Base-by-base conservation (phyloP, 2,888 invertebrate genomes). In the Drosophila nr. fundita region DNA sequence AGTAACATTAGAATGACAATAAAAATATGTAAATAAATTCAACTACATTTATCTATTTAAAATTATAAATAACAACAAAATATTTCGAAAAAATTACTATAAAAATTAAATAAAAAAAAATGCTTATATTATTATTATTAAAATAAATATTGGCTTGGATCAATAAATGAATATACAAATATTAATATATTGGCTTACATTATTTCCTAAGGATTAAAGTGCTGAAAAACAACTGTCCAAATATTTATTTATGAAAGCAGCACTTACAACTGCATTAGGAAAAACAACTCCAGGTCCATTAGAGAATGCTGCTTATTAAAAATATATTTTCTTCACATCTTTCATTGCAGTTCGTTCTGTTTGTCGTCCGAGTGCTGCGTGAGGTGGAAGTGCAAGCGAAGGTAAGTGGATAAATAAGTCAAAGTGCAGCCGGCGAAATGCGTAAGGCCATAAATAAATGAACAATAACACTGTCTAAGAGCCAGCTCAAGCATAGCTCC, bases 341-440 rank as follows among this genome's bases (percentile, higher is more conserved):
- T 50, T 32, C 38, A 27, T 87, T 83, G 63, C 80, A 83, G 85
- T 38, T 53, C n/a, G 48, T 61, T 18, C 59, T 24, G 29, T 55
- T 45, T 59, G 24, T 24, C 32, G 11, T 15, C 38, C 7, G 10
- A 53, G 60, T 57, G 58, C 66, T 59, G 60, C 32, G 50, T 62
- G 18, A 15, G 60, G 69, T 69, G 66, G 69, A 74, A 71, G 77
- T 68, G 29, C 53, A 29, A 38, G 13, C 29, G 29, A 24, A 81
- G 88, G 88, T 85, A 83, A 69, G 87, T 84, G 78, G 81, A 83
- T 79, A 83, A 81, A 83, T 79, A 83, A 81, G 73, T 74, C 73
- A 74, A 57, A 81, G 57, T 66, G 74, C 73, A 83, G 71, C 71
- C 69, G 69, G 71, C 68, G 60, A 55, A 85, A 65, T 63, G 76